Evolutionary conservation across 2,797 vertebrate genomes (phyloP).

Genomic region (Amblyopsis hoosieri): DNA sequence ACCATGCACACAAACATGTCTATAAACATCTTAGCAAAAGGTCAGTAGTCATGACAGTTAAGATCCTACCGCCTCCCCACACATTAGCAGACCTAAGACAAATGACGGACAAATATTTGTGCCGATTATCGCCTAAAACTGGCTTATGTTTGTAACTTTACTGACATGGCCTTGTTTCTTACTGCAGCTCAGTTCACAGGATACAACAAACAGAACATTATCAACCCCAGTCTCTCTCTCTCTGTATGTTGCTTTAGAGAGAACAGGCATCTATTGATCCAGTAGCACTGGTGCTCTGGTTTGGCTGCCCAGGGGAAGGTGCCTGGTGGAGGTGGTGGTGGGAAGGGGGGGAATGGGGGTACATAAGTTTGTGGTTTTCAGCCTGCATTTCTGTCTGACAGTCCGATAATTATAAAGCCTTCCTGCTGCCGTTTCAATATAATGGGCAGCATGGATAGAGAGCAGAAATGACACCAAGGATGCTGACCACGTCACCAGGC

Average conservation of each 20-base stretch:
- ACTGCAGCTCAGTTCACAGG: not conserved
- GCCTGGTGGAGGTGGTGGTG: not conserved
- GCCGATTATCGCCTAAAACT: not conserved
- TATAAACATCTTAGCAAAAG: slow-evolving; percentile 6
- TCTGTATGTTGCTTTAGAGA: slow-evolving; percentile 6
- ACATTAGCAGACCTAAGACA: too few relatives aligned
- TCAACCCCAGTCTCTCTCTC: not conserved
- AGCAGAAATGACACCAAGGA: slow-evolving; percentile 48
- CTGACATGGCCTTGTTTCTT: slow-evolving; percentile 2
- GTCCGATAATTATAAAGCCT: slow-evolving; percentile 3
- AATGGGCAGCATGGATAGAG: slow-evolving; percentile 2
- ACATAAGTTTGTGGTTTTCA: slow-evolving; percentile 9
- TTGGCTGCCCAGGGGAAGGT: not conserved
- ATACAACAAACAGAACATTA: slow-evolving; percentile 10
- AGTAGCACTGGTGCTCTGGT: not conserved
- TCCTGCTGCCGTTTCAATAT: slow-evolving; percentile 18
- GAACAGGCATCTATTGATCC: slow-evolving; percentile 12
- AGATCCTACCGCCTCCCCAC: too few relatives aligned
- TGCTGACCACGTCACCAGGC: slow-evolving; percentile 33
- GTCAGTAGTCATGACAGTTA: not conserved
- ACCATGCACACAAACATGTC: slow-evolving; percentile 9
- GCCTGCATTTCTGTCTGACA: slow-evolving; percentile 16
- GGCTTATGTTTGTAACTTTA: not conserved
- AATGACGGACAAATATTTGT: not conserved
- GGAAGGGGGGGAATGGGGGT: not conserved